Conservation (phyloP, 2,113 vertebrate genomes). For the Capricornis sumatraensis region DNA sequence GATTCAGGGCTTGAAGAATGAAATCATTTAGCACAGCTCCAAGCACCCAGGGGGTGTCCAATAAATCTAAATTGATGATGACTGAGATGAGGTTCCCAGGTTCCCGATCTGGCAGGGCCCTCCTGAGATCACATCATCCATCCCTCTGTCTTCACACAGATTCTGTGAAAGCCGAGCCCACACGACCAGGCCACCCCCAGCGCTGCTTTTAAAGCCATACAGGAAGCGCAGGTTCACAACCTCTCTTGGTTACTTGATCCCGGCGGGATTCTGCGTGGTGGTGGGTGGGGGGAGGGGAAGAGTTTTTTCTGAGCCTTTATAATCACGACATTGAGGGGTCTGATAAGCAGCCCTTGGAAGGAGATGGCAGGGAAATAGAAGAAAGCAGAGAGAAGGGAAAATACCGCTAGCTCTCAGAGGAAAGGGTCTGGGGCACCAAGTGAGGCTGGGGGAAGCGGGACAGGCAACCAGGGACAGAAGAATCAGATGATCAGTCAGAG, state of each 20-base stretch:
- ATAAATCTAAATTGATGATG: conserved; percentile 66
- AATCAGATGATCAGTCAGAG: neutral
- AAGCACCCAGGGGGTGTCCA: neutral
- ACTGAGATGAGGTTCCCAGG: conserved; percentile 12
- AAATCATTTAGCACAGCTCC: conserved; percentile 14
- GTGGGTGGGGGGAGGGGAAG: neutral
- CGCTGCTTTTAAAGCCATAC: neutral
- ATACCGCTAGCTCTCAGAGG: neutral
- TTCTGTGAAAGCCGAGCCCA: neutral
- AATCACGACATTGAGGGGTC: neutral
- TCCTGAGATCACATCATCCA: conserved; percentile 40
- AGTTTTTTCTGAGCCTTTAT: neutral
- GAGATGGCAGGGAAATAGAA: neutral
- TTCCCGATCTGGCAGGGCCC: neutral
- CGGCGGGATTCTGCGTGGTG: neutral
- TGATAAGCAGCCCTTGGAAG: neutral
- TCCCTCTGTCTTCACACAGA: conserved; percentile 23
- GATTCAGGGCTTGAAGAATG: conserved; percentile 29
- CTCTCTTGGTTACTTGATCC: neutral
- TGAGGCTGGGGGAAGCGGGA: fast-evolving
- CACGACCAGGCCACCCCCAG: neutral
- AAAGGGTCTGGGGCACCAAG: neutral
- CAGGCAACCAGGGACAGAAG: neutral
- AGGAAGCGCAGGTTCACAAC: neutral
- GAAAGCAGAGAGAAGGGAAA: neutral